Conservation (phyloP, 2,888 invertebrate genomes). For the Galeopsomyia nigrocyanea region DNA sequence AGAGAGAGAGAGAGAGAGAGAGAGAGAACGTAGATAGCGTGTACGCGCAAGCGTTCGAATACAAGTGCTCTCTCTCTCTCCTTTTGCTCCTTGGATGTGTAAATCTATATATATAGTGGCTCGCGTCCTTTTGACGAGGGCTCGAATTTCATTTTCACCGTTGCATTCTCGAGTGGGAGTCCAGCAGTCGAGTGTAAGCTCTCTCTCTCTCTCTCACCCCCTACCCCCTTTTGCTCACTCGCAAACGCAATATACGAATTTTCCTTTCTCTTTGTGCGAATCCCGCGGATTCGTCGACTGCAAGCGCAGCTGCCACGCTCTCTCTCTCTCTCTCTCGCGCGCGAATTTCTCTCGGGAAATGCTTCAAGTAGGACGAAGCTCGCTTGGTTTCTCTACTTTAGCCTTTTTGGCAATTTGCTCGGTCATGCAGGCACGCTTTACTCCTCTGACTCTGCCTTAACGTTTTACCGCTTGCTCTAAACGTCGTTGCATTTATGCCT, state of each 20-base stretch:
- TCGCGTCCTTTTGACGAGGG: slow-evolving; percentile 30
- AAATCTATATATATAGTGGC: background rate
- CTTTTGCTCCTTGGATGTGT: too few relatives aligned
- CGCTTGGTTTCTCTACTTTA: background rate
- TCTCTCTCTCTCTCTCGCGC: too few relatives aligned
- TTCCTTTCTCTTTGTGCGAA: slow-evolving; percentile 28
- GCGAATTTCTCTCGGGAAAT: slow-evolving; percentile 39
- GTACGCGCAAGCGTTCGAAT: background rate
- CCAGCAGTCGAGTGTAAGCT: slow-evolving; percentile 1
- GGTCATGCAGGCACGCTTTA: slow-evolving; percentile 27
- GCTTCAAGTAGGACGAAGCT: background rate
- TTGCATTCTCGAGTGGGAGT: slow-evolving; percentile 16
- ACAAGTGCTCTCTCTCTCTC: background rate
- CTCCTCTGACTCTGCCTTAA: background rate
- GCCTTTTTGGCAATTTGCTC: slow-evolving; percentile 30
- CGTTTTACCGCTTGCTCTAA: slow-evolving; percentile 6
- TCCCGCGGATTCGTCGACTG: slow-evolving; percentile 11
- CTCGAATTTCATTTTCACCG: slow-evolving; percentile 40
- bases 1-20: background rate
- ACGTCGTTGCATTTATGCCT: background rate
- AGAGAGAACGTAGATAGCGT: too few relatives aligned
- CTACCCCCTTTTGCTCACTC: too few relatives aligned
- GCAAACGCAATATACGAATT: slow-evolving; percentile 2
- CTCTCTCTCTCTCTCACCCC: background rate
- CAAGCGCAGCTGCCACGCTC: background rate